phyloP scores from a whole-genome alignment of 2,797 vertebrate genomes.

The Sciaenops ocellatus region DNA sequence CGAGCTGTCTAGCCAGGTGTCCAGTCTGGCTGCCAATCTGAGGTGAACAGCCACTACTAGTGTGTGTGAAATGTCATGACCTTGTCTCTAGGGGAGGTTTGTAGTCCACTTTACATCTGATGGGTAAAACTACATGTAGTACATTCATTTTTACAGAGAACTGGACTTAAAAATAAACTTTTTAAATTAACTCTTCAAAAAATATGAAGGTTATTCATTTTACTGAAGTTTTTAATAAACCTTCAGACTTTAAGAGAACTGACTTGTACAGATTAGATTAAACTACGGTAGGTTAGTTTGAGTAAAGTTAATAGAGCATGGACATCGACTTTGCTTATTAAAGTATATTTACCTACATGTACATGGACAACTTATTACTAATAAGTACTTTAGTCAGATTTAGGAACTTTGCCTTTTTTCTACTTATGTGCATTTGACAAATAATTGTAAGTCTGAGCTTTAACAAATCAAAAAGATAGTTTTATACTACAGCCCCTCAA shows the following conservation, averaged over 20 bases:
- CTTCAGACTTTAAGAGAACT: no score
- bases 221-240: background rate
- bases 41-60: conserved; percentile 84
- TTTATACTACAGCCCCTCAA: background rate
- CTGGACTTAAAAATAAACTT: background rate
- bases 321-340: no score
- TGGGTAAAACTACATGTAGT: background rate
- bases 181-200: background rate
- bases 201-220: background rate
- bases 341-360: background rate
- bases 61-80: conserved; percentile 77
- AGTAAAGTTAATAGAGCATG: no score
- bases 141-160: background rate
- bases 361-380: background rate
- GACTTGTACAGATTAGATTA: no score
- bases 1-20: conserved; percentile 89
- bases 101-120: conserved; percentile 24
- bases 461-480: background rate
- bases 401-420: no score
- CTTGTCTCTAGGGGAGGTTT: conserved; percentile 60
- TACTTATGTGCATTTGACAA: background rate
- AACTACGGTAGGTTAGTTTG: no score
- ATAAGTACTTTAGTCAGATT: background rate
- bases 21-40: conserved; percentile 88
- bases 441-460: background rate